phyloP scores from a whole-genome alignment of 1,140 invertebrate genomes.

The Danaus plexippus region DNA sequence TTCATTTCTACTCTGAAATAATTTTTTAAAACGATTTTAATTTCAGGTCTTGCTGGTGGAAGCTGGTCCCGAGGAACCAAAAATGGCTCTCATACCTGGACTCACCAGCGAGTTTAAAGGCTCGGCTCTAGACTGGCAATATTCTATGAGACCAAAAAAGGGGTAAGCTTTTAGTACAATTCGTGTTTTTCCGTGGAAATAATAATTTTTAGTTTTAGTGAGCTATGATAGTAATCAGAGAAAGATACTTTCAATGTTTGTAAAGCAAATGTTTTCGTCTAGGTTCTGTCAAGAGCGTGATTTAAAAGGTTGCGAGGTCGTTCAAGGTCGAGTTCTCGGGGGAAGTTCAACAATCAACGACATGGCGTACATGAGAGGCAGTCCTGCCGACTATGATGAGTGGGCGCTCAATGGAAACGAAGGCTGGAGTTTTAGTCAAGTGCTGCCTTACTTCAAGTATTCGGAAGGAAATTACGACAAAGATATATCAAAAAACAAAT shows the following conservation, averaged over 20 bases:
- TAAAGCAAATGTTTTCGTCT: conserved; percentile 33
- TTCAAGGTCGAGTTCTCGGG: conserved; percentile 79
- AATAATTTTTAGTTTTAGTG: too few relatives aligned
- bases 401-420: conserved; percentile 76
- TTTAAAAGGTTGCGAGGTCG: conserved; percentile 48
- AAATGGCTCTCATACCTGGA: conserved; percentile 78
- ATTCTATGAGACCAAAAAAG: conserved; percentile 76
- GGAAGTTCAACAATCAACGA: conserved; percentile 86
- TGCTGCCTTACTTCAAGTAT: conserved; percentile 79
- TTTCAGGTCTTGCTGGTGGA: conserved; percentile 74
- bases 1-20: not conserved
- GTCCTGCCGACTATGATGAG: conserved; percentile 78
- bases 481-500: conserved; percentile 58
- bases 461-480: conserved; percentile 67
- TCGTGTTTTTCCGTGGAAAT: conserved; percentile 4
- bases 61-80: conserved; percentile 79
- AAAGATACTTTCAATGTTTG: conserved; percentile 33
- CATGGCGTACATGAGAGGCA: conserved; percentile 85
- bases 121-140: conserved; percentile 79
- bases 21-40: conserved; percentile 11
- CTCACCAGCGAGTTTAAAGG: conserved; percentile 73
- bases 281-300: conserved; percentile 55
- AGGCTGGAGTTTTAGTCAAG: conserved; percentile 79
- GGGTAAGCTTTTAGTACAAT: conserved; percentile 50
- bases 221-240: not conserved